Evolutionary conservation across 2,888 invertebrate species (phyloP).

Genomic region (Phyto melanocephala): DNA sequence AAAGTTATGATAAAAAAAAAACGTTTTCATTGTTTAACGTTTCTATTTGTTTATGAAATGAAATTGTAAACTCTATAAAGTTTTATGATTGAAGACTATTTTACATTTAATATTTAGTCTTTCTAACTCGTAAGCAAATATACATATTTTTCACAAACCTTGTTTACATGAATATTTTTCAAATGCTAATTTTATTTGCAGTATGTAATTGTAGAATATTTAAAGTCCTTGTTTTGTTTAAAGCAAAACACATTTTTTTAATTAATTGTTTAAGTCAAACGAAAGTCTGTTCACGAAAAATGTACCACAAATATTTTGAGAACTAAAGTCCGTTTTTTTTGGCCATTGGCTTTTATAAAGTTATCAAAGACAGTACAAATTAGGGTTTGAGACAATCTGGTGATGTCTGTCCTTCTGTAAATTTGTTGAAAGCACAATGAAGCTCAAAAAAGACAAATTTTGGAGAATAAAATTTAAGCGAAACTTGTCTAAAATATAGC

Average conservation of each 20-base stretch:
- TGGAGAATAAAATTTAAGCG: no score
- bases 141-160: background rate
- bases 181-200: no score
- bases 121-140: background rate
- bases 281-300: background rate
- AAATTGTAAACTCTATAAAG: constrained; percentile 7
- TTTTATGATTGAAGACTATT: background rate
- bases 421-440: no score
- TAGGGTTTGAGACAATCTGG: no score
- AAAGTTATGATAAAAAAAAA: constrained; percentile 15
- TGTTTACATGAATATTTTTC: background rate
- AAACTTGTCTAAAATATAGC: no score
- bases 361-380: no score
- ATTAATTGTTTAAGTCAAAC: background rate
- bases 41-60: constrained; percentile 61
- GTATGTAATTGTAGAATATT: background rate
- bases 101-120: background rate
- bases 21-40: constrained; percentile 49
- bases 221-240: background rate
- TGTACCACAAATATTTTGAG: no score
- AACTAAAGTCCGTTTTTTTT: no score
- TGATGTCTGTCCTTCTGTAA: no score
- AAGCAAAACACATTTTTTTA: background rate
- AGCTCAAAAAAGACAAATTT: no score
- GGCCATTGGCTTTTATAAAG: no score